These are phyloP conservation scores for Axinella damicornis DNA, from an alignment of 37 sponge, comb jelly and placozoan species.

Conservation along the genomic window DNA sequence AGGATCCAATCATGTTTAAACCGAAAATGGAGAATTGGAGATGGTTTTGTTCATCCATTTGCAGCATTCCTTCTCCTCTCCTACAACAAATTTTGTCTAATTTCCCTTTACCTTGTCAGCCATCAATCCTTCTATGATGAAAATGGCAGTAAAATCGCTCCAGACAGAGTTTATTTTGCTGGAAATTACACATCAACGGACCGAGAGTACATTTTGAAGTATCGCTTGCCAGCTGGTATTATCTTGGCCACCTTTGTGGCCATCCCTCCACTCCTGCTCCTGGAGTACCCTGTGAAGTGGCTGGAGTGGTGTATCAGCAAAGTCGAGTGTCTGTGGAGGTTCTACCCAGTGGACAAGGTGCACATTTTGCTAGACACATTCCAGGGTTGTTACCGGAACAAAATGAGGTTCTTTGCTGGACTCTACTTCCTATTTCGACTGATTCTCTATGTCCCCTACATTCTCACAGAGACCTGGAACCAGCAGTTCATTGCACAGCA, in stretches of 20 bases:
- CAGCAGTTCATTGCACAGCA: constrained; percentile 29
- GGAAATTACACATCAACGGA: neutral
- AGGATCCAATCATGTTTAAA: no score
- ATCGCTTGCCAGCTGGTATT: constrained; percentile 31
- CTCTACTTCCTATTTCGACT: no score
- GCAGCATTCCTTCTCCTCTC: constrained; percentile 60
- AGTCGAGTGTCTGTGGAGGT: no score
- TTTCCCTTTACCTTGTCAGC: constrained; percentile 34
- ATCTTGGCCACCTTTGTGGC: constrained; percentile 32
- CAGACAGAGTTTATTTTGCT: constrained; percentile 25
- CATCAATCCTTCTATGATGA: neutral
- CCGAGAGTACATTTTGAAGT: neutral
- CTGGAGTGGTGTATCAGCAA: no score
- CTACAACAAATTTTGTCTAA: constrained; percentile 45
- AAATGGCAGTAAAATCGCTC: neutral
- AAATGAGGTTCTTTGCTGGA: no score
- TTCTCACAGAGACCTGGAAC: constrained; percentile 8
- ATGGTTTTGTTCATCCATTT: constrained; percentile 47
- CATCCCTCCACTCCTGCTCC: constrained; percentile 49
- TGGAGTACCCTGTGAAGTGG: no score
- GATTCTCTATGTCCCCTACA: constrained; percentile 1
- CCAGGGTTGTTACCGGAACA: no score
- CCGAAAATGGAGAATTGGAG: no score
- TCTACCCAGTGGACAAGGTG: no score
- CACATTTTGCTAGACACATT: no score